Evolutionary conservation across 2,113 vertebrate genomes (phyloP), one percentile per base, ranked within the genome.

Genomic region (Melanerpes aurifrons): DNA sequence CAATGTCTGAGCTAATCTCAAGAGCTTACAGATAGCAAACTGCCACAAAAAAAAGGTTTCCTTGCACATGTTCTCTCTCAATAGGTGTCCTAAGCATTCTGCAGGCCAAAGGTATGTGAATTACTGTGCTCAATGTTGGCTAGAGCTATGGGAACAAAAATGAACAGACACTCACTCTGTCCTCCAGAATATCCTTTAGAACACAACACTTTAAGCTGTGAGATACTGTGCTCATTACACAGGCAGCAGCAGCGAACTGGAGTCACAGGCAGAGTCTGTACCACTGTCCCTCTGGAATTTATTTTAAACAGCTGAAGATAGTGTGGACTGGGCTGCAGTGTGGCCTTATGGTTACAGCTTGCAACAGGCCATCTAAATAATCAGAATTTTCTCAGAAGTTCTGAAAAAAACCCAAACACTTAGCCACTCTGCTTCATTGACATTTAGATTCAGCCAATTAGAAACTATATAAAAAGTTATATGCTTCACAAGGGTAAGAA

Each of bases 1-100:
- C 10, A 10, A 0, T 25, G 58, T 56, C 73, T 2, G 0, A 63
- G 53, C 76, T 94, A 82, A 96, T 95, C 90, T 95, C 87, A 66
- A 94, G 86, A 90, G 91, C 58, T 62, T 53, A 28, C 62, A 88
- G 90, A 94, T 48, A 93, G 50, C 75, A 35, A 75, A 87, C 26
- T 62, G 53, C 28, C 67, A 74, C 57, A 16, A 62, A 24, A 53
- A 35, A 85, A 56, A 61, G 68, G 35, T 87, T 48, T 89, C 85
- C 45, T 64, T 89, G 66, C 93, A 86, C 48, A 25, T 68, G 75
- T 64, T 73, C 64, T 31, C 35, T 43, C 68, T 82, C 71, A 85
- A 74, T 12, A 89, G 68, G 71, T 2, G 0, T 37, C 62, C 91
- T 64, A 71, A 89, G 54, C 71, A 80, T 45, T 77, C 53, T 68